phyloP scores from a whole-genome alignment of 2,113 vertebrate species.

The Monopterus albus region DNA sequence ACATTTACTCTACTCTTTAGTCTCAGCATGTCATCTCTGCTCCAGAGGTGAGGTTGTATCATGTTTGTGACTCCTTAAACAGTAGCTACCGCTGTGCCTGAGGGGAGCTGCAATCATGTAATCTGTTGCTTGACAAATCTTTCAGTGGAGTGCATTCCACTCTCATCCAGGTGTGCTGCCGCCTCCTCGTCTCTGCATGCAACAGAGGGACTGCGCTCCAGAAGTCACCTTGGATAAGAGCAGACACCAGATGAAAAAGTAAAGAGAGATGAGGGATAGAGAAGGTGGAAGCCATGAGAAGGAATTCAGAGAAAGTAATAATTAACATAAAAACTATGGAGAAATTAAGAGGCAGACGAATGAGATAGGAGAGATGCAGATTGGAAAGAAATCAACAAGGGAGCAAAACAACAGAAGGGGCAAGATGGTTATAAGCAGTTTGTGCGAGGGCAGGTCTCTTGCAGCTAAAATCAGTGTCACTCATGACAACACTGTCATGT shows the following conservation, averaged over 20 bases:
- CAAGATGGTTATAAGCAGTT: constrained; percentile 5
- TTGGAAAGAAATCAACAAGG: neutral
- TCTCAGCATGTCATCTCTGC: constrained; percentile 4
- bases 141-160: constrained; percentile 35
- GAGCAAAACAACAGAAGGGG: neutral
- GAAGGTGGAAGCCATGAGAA: neutral
- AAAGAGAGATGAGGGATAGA: neutral
- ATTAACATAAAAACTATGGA: neutral
- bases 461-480: constrained; percentile 25
- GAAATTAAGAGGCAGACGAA: neutral
- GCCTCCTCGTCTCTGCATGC: constrained; percentile 42
- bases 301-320: neutral
- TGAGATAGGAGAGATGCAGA: neutral
- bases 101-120: constrained; percentile 41
- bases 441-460: constrained; percentile 4
- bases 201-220: constrained; percentile 41
- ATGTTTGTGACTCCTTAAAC: constrained; percentile 37
- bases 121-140: constrained; percentile 58
- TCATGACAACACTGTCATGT: constrained; percentile 12
- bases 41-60: constrained; percentile 18
- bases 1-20: constrained; percentile 7
- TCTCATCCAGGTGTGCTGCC: constrained; percentile 45
- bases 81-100: constrained; percentile 20
- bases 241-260: constrained; percentile 28
- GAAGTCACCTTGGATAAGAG: constrained; percentile 65